A percentile compares a stretch with the other conserved stretches of the same genome.
Evolutionary conservation across 2,797 vertebrate species (phyloP).

Genomic region (Neosilurus mollespiculum): DNA sequence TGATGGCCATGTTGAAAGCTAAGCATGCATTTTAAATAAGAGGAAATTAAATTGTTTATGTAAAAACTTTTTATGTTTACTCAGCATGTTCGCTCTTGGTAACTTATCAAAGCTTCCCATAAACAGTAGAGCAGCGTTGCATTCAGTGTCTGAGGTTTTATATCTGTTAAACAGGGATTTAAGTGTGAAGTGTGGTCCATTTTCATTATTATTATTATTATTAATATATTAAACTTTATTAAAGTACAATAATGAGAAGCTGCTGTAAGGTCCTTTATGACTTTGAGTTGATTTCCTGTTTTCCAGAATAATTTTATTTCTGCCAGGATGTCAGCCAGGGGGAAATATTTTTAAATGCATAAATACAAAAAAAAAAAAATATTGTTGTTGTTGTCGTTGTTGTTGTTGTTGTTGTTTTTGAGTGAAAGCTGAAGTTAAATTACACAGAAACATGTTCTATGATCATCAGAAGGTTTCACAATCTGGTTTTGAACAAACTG

Average conservation of each 20-base stretch:
- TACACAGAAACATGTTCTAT: not conserved
- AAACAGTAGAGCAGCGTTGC: not conserved
- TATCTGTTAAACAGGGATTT: not conserved
- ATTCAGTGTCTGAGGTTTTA: not conserved
- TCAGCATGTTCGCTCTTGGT: not conserved
- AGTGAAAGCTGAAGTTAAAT: not conserved
- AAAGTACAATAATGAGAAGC: not conserved
- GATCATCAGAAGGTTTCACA: not conserved
- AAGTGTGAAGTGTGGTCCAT: not conserved
- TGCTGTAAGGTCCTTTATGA: not conserved
- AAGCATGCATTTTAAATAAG: slow-evolving; percentile 2
- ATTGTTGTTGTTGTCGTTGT: no score
- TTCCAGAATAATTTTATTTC: not conserved
- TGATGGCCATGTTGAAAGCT: not conserved
- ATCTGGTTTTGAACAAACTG: not conserved
- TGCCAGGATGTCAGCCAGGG: not conserved
- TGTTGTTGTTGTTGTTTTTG: no score
- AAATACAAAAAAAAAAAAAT: no score
- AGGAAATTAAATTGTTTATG: slow-evolving; percentile 17
- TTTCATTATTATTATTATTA: not conserved
- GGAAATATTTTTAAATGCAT: no score
- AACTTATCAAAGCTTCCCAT: not conserved
- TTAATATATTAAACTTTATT: not conserved
- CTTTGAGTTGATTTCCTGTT: not conserved
- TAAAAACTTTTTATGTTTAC: slow-evolving; percentile 14